Evolutionary conservation across 2,113 vertebrate species (phyloP).

Genomic region (Datnioides undecimradiatus): DNA sequence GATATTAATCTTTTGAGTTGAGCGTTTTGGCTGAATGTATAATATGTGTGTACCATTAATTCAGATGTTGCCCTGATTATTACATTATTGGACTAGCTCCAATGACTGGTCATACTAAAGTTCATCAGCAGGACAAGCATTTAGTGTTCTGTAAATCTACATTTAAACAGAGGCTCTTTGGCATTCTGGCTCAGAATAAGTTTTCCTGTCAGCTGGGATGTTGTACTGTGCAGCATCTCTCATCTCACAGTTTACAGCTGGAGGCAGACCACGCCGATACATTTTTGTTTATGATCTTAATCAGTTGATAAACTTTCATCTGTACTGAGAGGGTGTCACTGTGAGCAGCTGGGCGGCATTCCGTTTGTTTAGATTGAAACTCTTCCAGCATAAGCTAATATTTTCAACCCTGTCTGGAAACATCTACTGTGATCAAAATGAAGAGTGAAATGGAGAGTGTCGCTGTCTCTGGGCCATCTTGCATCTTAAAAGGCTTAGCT

Average conservation of each 20-base stretch:
- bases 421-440: slow-evolving; percentile 23
- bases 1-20: neutral
- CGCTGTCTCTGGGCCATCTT: slow-evolving; percentile 32
- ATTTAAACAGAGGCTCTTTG: neutral
- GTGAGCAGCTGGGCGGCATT: neutral
- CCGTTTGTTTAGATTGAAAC: neutral
- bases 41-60: too few species aligned
- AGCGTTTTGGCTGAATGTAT: neutral
- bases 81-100: neutral
- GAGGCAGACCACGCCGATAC: neutral
- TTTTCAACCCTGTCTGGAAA: slow-evolving; percentile 15
- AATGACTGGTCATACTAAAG: neutral
- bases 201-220: neutral
- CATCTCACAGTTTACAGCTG: neutral
- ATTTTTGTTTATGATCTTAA: neutral
- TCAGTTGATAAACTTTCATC: neutral
- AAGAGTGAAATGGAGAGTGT: slow-evolving; percentile 24
- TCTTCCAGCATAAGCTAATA: neutral
- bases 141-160: neutral
- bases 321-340: neutral
- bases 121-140: neutral
- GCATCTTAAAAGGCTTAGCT: slow-evolving; percentile 41
- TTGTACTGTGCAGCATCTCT: neutral
- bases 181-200: neutral
- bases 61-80: neutral